Evolutionary conservation across 2,888 invertebrate genomes (phyloP).

Genomic region (Harmothoe impar): DNA sequence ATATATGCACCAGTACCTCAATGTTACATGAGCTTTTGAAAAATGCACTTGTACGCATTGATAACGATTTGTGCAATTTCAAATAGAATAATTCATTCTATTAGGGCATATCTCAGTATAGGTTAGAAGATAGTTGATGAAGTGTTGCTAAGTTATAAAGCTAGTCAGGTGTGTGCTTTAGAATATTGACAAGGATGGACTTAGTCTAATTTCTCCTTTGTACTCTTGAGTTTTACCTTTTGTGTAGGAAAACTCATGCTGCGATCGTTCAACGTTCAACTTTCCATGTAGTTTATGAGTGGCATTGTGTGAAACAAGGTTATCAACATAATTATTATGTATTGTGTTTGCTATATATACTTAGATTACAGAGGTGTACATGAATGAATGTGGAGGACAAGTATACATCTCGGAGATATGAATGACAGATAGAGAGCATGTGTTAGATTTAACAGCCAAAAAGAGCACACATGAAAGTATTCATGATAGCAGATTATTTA

Average conservation of each 20-base stretch:
- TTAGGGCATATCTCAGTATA: background rate
- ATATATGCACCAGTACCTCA: background rate
- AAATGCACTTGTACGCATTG: background rate
- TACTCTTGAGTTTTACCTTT: background rate
- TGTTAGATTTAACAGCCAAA: too few relatives aligned
- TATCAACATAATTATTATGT: too few relatives aligned
- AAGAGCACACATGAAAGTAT: too few relatives aligned
- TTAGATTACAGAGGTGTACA: too few relatives aligned
- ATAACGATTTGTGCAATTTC: background rate
- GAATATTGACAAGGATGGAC: background rate
- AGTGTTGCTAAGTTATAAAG: background rate
- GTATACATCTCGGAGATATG: too few relatives aligned
- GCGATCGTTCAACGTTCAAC: background rate
- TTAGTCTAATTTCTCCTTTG: background rate
- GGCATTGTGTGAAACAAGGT: too few relatives aligned
- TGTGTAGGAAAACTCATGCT: background rate
- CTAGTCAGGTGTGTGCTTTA: slow-evolving; percentile 13
- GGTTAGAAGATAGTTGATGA: background rate
- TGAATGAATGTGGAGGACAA: too few relatives aligned
- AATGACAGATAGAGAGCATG: too few relatives aligned
- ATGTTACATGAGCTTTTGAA: background rate
- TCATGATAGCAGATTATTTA: too few relatives aligned
- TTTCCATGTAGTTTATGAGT: background rate
- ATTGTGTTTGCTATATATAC: too few relatives aligned
- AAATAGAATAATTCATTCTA: background rate